Evolutionary conservation across 1,140 invertebrate species (phyloP).

Genomic region (Psilanteris sp.): DNA sequence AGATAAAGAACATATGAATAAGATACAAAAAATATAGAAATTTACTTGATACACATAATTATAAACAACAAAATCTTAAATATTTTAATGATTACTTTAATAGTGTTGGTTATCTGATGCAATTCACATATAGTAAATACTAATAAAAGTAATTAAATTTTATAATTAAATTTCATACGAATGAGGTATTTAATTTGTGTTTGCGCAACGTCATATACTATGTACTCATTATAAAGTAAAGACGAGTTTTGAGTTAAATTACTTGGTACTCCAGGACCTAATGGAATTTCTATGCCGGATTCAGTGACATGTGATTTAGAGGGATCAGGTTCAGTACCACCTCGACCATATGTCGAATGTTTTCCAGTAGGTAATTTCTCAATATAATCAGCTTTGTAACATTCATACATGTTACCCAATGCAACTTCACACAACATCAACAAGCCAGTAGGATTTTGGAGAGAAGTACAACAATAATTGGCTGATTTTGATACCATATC

Average conservation of each 20-base stretch:
- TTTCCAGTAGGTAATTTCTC: constrained; percentile 88
- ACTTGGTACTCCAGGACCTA: constrained; percentile 85
- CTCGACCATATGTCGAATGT: constrained; percentile 90
- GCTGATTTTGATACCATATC: constrained; percentile 99
- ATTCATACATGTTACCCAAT: constrained; percentile 94
- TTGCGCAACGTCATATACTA: constrained; percentile 95
- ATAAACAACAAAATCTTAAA: too few relatives aligned
- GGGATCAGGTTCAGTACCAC: constrained; percentile 87
- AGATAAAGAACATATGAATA: too few relatives aligned
- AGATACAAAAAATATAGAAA: too few relatives aligned
- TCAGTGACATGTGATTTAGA: constrained; percentile 69
- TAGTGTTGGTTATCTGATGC: too few relatives aligned
- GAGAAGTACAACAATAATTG: constrained; percentile 95
- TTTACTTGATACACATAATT: too few relatives aligned
- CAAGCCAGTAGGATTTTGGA: constrained; percentile 86
- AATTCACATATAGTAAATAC: too few relatives aligned
- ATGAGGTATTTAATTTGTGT: constrained; percentile 91
- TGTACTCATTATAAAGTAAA: constrained; percentile 94
- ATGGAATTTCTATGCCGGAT: constrained; percentile 87
- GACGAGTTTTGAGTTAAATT: constrained; percentile 75
- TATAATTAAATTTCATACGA: constrained; percentile 89
- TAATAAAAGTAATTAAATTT: constrained; percentile 71
- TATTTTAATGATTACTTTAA: too few relatives aligned
- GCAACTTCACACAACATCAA: constrained; percentile 97
- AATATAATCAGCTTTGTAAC: constrained; percentile 85